Evolutionary conservation across 2,888 invertebrate species (phyloP), one percentile per base, ranked within the genome.

Genomic region (Apantesis nais): DNA sequence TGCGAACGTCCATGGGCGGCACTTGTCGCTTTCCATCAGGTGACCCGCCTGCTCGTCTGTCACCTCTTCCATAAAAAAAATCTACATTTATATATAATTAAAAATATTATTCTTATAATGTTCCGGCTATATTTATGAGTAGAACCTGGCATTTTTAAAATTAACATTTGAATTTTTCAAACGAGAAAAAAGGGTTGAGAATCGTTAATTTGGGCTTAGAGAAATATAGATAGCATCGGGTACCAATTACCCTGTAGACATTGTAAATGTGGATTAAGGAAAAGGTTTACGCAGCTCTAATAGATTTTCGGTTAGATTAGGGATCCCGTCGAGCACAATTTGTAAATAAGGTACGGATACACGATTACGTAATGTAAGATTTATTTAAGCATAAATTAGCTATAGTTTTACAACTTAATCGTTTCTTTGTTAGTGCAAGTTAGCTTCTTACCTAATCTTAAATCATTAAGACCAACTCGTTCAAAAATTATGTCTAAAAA

Each of bases 271-370:
- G 52, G 41, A 64, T 41, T 63, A 58, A 44, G 64, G 60, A 62
- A 65, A 65, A 70, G 60, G 64, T 61, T 65, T 63, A 8, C 29
- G 19, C 5, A 14, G n/a, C 52, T 52, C 39, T 70, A 65, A 65
- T 64, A 66, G 64, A 65, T 65, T 70, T 61, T 60, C 48, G 61
- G 69, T 64, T 31, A 63, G 62, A 62, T 52, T 68, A 68, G 63
- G 55, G 31, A 62, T 62, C 52, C 62, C 68, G 25, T 61, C 37
- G 70, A 68, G 73, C 71, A 70, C 68, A 60, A 70, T 67, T 67
- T 70, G 48, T 72, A 68, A 34, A 63, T 60, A 62, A 60, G 48
- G 25, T 60, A 58, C 58, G 41, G 29, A 55, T 25, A 48, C 52
- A 29, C 16, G 31, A 19, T 29, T 14, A 55, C 25, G 29, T 16